Conservation (phyloP, 2,888 invertebrate species). For the Patella depressa region DNA sequence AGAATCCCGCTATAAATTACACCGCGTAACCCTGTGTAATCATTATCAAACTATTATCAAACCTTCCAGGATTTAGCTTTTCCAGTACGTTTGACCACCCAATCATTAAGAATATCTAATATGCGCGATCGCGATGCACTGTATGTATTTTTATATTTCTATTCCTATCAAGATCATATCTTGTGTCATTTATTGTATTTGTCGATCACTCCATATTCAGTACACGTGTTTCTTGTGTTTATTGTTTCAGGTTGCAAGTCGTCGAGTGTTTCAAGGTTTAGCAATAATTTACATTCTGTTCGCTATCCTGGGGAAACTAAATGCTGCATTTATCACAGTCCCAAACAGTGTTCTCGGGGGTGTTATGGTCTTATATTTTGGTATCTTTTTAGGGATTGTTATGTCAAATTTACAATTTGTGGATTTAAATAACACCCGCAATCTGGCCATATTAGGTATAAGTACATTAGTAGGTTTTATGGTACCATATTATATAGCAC, state of each 20-base stretch:
- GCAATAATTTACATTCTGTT: slow-evolving; percentile 68
- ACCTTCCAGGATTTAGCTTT: no score
- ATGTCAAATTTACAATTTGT: slow-evolving; percentile 71
- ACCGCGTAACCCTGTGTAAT: no score
- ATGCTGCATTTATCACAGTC: slow-evolving; percentile 71
- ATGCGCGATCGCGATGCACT: no score
- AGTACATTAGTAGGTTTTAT: slow-evolving; percentile 86
- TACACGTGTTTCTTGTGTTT: no score
- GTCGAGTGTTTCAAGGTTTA: slow-evolving; percentile 69
- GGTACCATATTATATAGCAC: slow-evolving; percentile 55
- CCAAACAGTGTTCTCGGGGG: slow-evolving; percentile 72
- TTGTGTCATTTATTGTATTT: no score
- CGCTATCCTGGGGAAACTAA: slow-evolving; percentile 70
- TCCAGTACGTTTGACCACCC: no score
- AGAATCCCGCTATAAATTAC: no score
- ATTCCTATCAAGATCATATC: no score
- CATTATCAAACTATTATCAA: no score
- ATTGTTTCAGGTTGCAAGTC: slow-evolving; percentile 67
- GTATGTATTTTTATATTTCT: no score
- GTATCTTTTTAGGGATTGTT: slow-evolving; percentile 53
- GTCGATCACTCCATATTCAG: no score
- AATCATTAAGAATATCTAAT: no score
- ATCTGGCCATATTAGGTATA: slow-evolving; percentile 83
- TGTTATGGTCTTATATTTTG: slow-evolving; percentile 50
- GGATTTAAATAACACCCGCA: slow-evolving; percentile 82